A percentile compares a stretch with the other conserved stretches of the same genome.
phyloP scores from a whole-genome alignment of 2,888 invertebrate genomes.

The Mythimna impura region DNA sequence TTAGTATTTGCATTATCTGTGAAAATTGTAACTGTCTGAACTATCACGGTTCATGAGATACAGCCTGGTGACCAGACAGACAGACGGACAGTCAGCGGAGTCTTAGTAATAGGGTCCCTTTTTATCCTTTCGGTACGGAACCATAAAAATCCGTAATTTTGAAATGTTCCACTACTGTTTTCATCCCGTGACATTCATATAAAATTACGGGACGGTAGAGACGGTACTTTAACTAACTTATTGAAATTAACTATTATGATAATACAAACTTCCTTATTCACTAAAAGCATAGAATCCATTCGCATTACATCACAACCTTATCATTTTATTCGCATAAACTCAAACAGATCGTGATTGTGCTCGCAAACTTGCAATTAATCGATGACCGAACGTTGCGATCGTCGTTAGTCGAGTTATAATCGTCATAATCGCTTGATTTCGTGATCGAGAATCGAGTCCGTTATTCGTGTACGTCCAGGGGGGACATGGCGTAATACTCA shows the following conservation, averaged over 20 bases:
- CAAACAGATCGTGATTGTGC: constrained; percentile 74
- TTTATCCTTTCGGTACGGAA: too few relatives aligned
- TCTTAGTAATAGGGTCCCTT: too few relatives aligned
- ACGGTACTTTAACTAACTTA: too few relatives aligned
- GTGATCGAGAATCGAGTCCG: constrained; percentile 77
- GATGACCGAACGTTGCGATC: constrained; percentile 61
- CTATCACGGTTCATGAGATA: too few relatives aligned
- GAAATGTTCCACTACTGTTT: too few relatives aligned
- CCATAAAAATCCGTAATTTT: too few relatives aligned
- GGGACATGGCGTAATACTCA: constrained; percentile 69
- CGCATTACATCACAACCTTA: constrained; percentile 41
- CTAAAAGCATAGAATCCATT: not conserved
- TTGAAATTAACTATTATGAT: not conserved
- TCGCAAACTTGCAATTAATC: constrained; percentile 75
- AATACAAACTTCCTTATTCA: not conserved
- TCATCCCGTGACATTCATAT: too few relatives aligned
- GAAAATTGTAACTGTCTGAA: too few relatives aligned
- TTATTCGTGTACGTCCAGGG: constrained; percentile 75
- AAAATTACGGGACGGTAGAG: too few relatives aligned
- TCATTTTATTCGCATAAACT: constrained; percentile 47
- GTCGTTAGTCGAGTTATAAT: constrained; percentile 74
- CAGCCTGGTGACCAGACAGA: too few relatives aligned
- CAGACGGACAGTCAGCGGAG: too few relatives aligned
- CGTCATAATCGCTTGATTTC: constrained; percentile 75
- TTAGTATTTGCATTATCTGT: too few relatives aligned